These are phyloP conservation scores for Melanotaenia maccullochi DNA, from an alignment of 2,797 vertebrate genomes.

Conservation along the genomic window DNA sequence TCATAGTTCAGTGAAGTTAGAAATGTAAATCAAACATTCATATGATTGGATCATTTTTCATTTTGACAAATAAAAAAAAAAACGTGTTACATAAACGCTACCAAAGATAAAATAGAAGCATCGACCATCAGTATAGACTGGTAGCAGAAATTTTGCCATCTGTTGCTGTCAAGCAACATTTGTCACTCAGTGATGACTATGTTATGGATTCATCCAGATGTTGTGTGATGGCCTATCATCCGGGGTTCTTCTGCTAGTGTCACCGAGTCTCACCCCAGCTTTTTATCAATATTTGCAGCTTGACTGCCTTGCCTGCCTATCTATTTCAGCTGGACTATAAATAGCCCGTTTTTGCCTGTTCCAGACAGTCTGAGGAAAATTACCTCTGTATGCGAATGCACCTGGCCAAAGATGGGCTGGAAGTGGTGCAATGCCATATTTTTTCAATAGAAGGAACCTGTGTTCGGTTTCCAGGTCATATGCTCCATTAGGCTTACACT, in stretches of 20 bases:
- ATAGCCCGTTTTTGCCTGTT: conserved; percentile 67
- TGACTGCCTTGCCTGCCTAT: conserved; percentile 50
- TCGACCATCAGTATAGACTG: background rate
- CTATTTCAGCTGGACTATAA: conserved; percentile 66
- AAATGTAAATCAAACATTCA: background rate
- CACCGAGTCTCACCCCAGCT: conserved; percentile 36
- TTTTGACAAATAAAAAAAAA: background rate
- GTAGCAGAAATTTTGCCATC: background rate
- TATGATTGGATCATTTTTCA: background rate
- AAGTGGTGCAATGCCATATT: conserved; percentile 41
- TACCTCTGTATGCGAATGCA: conserved; percentile 37
- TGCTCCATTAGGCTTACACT: conserved; percentile 15
- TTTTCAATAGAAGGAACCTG: conserved; percentile 47
- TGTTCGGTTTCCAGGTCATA: conserved; percentile 42
- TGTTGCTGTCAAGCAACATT: background rate
- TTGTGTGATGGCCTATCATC: conserved; percentile 34
- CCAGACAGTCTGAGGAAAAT: conserved; percentile 37
- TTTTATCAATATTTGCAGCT: conserved; percentile 77
- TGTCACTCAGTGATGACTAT: conserved; percentile 5
- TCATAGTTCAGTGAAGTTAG: background rate
- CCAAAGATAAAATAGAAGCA: background rate
- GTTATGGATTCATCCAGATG: conserved; percentile 47
- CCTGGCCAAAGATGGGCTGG: conserved; percentile 7
- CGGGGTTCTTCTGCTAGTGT: conserved; percentile 49
- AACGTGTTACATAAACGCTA: background rate